Conservation (phyloP, 92 coral and sea anemone species). For the Palythoa heliodiscus region DNA sequence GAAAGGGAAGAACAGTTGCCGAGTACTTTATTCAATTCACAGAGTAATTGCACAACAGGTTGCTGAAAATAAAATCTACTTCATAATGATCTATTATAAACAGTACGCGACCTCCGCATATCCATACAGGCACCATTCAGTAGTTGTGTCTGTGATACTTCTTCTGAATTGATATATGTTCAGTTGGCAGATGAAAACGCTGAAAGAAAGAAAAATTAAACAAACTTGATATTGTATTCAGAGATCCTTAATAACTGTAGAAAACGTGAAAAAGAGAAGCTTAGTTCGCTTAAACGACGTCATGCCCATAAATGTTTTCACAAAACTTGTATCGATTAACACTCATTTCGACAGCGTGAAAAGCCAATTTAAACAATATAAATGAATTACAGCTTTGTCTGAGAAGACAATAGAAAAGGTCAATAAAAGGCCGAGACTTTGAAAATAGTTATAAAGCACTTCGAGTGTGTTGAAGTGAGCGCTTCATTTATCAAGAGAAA, state of each 20-base stretch:
- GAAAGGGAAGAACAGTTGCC: constrained; percentile 8
- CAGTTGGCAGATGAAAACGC: background rate
- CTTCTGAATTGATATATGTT: background rate
- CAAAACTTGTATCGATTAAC: constrained; percentile 12
- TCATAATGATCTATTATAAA: constrained; percentile 18
- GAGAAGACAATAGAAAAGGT: constrained; percentile 1
- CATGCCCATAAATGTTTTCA: constrained; percentile 1
- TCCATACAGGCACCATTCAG: constrained; percentile 9
- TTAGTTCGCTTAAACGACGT: background rate
- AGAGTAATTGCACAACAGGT: constrained; percentile 21
- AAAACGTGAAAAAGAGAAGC: constrained; percentile 1
- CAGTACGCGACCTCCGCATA: background rate
- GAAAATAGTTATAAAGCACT: constrained; percentile 38
- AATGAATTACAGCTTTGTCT: constrained; percentile 40
- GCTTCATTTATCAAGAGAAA: constrained; percentile 18
- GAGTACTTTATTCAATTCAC: constrained; percentile 3
- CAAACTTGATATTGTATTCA: constrained; percentile 3
- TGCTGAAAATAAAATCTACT: constrained; percentile 13
- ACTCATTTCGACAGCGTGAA: constrained; percentile 26
- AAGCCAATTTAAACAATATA: constrained; percentile 8
- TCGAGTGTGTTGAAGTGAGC: constrained; percentile 31
- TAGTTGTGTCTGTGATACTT: background rate
- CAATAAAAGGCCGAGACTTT: constrained; percentile 35
- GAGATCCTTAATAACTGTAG: constrained; percentile 9
- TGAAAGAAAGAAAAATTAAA: background rate